Evolutionary conservation across 53 echinoderm and acorn worm genomes (phyloP).

Genomic region (Henricia sp.): DNA sequence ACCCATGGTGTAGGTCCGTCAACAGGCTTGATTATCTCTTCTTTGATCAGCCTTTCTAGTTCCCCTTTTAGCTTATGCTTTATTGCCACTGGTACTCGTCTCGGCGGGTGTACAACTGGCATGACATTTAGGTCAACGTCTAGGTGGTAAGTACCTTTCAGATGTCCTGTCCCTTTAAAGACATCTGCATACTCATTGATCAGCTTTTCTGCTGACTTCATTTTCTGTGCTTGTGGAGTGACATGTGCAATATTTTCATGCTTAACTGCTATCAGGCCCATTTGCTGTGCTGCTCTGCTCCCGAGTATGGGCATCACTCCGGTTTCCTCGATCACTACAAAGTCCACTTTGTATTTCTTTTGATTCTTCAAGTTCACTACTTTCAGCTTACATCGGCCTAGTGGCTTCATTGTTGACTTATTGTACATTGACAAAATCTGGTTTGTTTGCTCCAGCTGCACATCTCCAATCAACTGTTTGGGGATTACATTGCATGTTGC

Average conservation of each 20-base stretch:
- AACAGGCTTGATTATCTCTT: constrained; percentile 41
- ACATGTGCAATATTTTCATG: constrained; percentile 43
- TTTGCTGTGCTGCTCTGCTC: constrained; percentile 37
- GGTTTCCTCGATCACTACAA: constrained; percentile 14
- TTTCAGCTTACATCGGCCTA: constrained; percentile 52
- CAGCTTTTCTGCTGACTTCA: constrained; percentile 10
- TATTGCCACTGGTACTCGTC: constrained; percentile 61
- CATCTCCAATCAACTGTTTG: constrained; percentile 4
- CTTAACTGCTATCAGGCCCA: constrained; percentile 59
- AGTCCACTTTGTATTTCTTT: constrained; percentile 31
- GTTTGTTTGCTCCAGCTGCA: background rate
- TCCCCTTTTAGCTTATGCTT: constrained; percentile 41
- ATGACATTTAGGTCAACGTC: constrained; percentile 17
- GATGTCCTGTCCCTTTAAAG: background rate
- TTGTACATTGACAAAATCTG: constrained; percentile 5
- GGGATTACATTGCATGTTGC: constrained; percentile 69
- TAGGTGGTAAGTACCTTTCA: background rate
- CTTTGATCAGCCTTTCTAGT: constrained; percentile 40
- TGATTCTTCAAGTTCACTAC: constrained; percentile 40
- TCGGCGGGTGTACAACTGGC: constrained; percentile 69
- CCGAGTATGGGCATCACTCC: constrained; percentile 19
- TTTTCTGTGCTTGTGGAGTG: background rate
- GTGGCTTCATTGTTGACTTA: constrained; percentile 44
- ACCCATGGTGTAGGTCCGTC: constrained; percentile 64
- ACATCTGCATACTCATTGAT: constrained; percentile 46